Evolutionary conservation across 2,888 invertebrate genomes (phyloP).

Genomic region (Amphipyra tragopoginis): DNA sequence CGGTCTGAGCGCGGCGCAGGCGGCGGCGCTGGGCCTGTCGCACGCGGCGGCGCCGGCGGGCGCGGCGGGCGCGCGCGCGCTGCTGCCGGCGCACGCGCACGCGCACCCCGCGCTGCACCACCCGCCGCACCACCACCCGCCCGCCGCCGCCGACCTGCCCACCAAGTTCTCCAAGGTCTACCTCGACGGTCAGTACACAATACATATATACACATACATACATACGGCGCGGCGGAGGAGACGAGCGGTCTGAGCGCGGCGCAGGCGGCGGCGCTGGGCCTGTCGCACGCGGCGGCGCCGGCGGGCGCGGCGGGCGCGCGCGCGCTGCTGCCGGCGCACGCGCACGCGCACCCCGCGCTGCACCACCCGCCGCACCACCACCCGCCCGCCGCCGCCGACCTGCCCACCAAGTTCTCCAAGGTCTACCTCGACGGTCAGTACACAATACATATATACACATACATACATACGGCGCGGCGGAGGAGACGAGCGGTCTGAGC

Average conservation of each 20-base stretch:
- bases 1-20: slow-evolving; percentile 82
- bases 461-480: too few relatives aligned
- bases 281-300: slow-evolving; percentile 81
- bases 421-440: slow-evolving; percentile 79
- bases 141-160: slow-evolving; percentile 71
- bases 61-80: slow-evolving; percentile 69
- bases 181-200: slow-evolving; percentile 75
- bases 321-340: slow-evolving; percentile 71
- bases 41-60: slow-evolving; percentile 78
- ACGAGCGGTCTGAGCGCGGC: slow-evolving; percentile 76
- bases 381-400: too few relatives aligned
- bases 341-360: slow-evolving; percentile 56
- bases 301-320: slow-evolving; percentile 62
- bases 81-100: slow-evolving; percentile 67
- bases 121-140: too few relatives aligned
- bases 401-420: slow-evolving; percentile 79
- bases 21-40: slow-evolving; percentile 82
- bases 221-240: slow-evolving; percentile 59
- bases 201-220: too few relatives aligned
- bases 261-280: slow-evolving; percentile 84
- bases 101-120: slow-evolving; percentile 52
- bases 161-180: slow-evolving; percentile 80
- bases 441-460: too few relatives aligned
- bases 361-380: slow-evolving; percentile 34
- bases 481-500: slow-evolving; percentile 70